phyloP scores from a whole-genome alignment of 2,888 invertebrate genomes.

The Vesta saturnalis region DNA sequence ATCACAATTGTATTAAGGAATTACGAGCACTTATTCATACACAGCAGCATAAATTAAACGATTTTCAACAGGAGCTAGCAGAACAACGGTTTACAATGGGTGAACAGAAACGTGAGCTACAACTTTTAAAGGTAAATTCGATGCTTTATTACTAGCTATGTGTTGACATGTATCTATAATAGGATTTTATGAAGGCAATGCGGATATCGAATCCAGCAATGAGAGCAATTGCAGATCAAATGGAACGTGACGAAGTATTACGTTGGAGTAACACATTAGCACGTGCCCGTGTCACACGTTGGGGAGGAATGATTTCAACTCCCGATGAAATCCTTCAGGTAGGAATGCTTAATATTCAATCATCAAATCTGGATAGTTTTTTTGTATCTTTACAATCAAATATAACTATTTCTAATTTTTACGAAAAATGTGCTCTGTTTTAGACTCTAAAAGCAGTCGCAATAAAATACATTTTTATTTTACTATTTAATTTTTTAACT shows the following conservation, averaged over 20 bases:
- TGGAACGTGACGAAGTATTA: conserved; percentile 93
- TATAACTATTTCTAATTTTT: no score
- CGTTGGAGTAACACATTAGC: conserved; percentile 88
- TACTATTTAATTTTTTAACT: background rate
- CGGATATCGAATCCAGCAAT: conserved; percentile 91
- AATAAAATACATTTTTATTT: no score
- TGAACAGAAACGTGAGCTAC: conserved; percentile 89
- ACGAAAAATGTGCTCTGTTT: background rate
- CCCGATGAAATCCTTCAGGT: conserved; percentile 94
- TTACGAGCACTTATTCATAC: conserved; percentile 83
- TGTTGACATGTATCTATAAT: conserved; percentile 21
- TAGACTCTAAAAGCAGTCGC: no score
- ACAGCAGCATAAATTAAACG: conserved; percentile 86
- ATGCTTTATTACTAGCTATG: background rate
- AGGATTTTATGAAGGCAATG: conserved; percentile 95
- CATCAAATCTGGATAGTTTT: no score
- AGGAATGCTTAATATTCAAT: no score
- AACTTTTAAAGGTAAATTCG: conserved; percentile 78
- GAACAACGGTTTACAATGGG: conserved; percentile 89
- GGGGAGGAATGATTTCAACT: conserved; percentile 99
- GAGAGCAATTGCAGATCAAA: conserved; percentile 91
- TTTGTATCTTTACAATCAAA: no score
- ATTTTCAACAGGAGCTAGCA: conserved; percentile 86
- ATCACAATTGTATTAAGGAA: conserved; percentile 94
- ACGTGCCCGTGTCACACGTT: conserved; percentile 89